phyloP scores from a whole-genome alignment of 2,113 vertebrate genomes.

The Bagarius yarrelli region DNA sequence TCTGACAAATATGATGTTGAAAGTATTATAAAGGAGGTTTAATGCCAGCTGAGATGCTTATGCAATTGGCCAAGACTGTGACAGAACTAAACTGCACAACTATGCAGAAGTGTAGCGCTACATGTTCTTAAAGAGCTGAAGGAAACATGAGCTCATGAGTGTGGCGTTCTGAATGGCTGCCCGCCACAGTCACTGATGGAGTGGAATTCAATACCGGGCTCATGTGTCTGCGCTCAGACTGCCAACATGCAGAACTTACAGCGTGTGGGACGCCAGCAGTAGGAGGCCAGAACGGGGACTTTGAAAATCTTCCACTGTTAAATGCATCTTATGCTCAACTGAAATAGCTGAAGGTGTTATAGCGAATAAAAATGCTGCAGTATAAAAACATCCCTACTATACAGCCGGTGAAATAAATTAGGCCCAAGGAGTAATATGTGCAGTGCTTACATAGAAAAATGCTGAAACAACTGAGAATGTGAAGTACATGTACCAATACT shows the following conservation, averaged over 20 bases:
- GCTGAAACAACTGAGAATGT: too few species aligned
- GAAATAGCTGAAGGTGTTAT: background rate
- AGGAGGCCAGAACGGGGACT: background rate
- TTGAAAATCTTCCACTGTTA: background rate
- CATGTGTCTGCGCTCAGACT: conserved; percentile 29
- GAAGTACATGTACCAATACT: too few species aligned
- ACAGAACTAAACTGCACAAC: conserved; percentile 19
- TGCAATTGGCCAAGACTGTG: background rate
- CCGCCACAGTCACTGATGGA: conserved; percentile 32
- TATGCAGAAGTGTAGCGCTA: conserved; percentile 45
- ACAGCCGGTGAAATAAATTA: too few species aligned
- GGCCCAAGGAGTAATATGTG: too few species aligned
- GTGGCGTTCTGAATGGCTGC: conserved; percentile 30
- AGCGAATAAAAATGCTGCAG: background rate
- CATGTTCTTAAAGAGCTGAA: conserved; percentile 44
- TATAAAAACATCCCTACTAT: too few species aligned
- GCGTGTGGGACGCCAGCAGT: background rate
- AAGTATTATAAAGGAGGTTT: background rate
- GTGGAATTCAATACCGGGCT: conserved; percentile 41
- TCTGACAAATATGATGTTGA: background rate
- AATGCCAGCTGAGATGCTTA: background rate
- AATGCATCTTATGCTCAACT: background rate
- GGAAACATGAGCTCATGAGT: conserved; percentile 45
- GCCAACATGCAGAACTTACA: conserved; percentile 25
- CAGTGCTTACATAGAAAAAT: too few species aligned